A percentile compares a stretch with the other conserved stretches of the same genome.
Conservation (phyloP, 2,888 invertebrate genomes). For the Antheraea yamamai region DNA sequence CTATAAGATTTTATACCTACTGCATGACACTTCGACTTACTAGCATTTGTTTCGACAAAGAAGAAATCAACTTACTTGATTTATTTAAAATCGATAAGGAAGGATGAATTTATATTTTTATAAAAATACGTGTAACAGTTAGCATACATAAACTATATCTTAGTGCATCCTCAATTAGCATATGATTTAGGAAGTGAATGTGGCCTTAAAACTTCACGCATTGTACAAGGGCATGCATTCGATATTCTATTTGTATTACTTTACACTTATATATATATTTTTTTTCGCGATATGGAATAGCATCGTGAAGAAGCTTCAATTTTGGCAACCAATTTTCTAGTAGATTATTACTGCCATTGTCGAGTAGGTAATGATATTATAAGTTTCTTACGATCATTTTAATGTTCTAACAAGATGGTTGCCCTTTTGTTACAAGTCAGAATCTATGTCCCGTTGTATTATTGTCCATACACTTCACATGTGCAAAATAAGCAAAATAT, state of each 20-base stretch:
- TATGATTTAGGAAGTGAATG: conserved; percentile 4
- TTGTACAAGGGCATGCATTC: conserved; percentile 3
- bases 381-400: too few relatives aligned
- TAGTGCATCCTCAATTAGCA: conserved; percentile 12
- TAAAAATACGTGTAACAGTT: background rate
- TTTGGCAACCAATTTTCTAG: too few relatives aligned
- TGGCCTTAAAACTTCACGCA: conserved; percentile 7
- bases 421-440: too few relatives aligned
- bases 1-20: too few relatives aligned
- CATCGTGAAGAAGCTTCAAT: background rate
- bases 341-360: too few relatives aligned
- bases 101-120: background rate
- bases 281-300: background rate
- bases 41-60: background rate
- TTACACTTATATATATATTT: conserved; percentile 2
- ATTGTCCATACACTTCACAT: too few relatives aligned
- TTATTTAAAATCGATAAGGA: background rate
- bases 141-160: background rate
- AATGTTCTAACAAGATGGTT: too few relatives aligned
- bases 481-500: too few relatives aligned
- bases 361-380: too few relatives aligned
- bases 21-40: too few relatives aligned
- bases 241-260: conserved; percentile 1
- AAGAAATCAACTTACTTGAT: background rate
- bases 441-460: too few relatives aligned